phyloP scores from a whole-genome alignment of 37 sponge, comb jelly and placozoan genomes.

The Bolinopsis microptera region DNA sequence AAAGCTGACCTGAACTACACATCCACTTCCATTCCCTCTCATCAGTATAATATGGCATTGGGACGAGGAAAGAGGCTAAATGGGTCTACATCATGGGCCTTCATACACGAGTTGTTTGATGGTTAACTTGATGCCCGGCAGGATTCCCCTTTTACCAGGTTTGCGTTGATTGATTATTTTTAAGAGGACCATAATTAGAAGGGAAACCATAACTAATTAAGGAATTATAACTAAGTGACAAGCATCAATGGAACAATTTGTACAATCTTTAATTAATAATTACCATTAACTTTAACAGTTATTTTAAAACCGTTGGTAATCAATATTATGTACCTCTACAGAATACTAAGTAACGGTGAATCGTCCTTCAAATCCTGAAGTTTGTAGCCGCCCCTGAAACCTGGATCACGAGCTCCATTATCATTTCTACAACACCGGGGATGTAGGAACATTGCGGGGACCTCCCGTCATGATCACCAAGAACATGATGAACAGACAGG shows the following conservation, averaged over 20 bases:
- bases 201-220: no score
- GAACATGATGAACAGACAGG: slow-evolving; percentile 34
- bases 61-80: not conserved
- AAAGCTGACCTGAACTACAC: not conserved
- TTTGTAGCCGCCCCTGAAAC: slow-evolving; percentile 39
- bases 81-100: slow-evolving; percentile 21
- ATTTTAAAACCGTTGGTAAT: no score
- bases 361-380: not conserved
- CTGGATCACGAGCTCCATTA: not conserved
- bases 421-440: slow-evolving; percentile 29
- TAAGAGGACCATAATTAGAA: no score
- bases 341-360: slow-evolving; percentile 57
- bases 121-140: slow-evolving; percentile 51
- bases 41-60: slow-evolving; percentile 29
- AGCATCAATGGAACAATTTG: no score
- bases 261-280: no score
- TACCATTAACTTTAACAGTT: no score
- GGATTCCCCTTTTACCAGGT: slow-evolving; percentile 43
- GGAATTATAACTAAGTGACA: no score
- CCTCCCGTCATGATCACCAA: slow-evolving; percentile 18
- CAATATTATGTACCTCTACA: not conserved
- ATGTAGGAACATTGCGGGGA: not conserved
- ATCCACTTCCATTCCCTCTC: slow-evolving; percentile 15
- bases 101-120: slow-evolving; percentile 60
- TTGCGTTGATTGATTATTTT: no score